These are phyloP conservation scores for Linurgus olivaceus DNA, from an alignment of 2,797 vertebrate genomes.

Conservation along the genomic window DNA sequence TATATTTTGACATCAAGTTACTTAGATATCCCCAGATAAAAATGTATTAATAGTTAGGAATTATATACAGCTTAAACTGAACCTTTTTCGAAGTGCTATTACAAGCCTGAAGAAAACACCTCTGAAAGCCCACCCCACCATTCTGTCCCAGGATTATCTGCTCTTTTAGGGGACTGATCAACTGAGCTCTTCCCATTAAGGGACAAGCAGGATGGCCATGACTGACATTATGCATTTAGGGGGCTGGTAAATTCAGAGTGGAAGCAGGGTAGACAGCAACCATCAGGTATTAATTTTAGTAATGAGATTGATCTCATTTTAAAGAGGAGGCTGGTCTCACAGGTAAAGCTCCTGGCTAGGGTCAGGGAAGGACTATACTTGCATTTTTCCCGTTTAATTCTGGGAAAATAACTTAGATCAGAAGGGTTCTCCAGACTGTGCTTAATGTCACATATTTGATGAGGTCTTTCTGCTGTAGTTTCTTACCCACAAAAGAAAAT, in stretches of 20 bases:
- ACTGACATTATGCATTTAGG: background rate
- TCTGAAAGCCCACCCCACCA: background rate
- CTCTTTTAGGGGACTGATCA: background rate
- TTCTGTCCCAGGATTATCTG: background rate
- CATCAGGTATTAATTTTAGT: conserved; percentile 20
- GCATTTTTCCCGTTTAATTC: background rate
- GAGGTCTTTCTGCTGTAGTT: background rate
- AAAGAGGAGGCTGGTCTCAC: background rate
- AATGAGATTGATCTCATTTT: conserved; percentile 30
- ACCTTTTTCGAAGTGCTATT: background rate
- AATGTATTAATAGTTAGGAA: background rate
- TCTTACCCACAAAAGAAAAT: background rate
- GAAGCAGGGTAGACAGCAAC: background rate
- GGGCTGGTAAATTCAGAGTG: background rate
- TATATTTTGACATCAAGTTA: background rate
- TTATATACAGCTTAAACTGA: background rate
- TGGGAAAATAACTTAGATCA: background rate
- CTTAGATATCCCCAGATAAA: background rate
- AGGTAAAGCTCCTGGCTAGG: background rate
- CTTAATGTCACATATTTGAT: background rate
- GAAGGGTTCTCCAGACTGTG: background rate
- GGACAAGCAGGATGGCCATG: background rate
- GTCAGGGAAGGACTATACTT: background rate
- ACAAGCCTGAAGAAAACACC: background rate
- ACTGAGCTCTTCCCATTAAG: background rate